phyloP scores from a whole-genome alignment of 2,888 invertebrate species.

The Magallana nippona region DNA sequence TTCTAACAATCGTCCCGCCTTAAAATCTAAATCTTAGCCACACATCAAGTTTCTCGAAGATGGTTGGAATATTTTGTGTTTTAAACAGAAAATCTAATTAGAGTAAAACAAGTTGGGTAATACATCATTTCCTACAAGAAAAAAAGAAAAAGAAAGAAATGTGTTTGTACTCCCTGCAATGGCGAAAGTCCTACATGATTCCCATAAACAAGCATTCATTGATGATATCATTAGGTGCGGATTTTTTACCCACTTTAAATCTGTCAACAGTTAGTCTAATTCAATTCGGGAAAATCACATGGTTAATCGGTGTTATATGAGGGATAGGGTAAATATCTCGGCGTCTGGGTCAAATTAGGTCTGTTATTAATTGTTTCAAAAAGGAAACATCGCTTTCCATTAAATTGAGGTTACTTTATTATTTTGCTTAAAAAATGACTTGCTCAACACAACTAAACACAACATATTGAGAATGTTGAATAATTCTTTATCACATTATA shows the following conservation, averaged over 20 bases:
- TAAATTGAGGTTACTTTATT: not conserved
- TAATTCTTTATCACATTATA: not conserved
- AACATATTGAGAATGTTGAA: no score
- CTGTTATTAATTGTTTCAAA: conserved; percentile 26
- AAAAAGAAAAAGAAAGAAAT: not conserved
- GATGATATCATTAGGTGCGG: conserved; percentile 15
- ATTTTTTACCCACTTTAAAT: not conserved
- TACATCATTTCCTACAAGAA: not conserved
- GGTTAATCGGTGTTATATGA: conserved; percentile 14
- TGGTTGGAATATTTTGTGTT: not conserved
- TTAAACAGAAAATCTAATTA: not conserved
- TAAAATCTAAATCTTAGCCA: not conserved
- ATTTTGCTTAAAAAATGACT: not conserved
- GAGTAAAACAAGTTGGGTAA: not conserved
- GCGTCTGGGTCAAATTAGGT: conserved; percentile 21
- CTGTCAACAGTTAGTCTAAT: conserved; percentile 18
- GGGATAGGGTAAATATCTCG: conserved; percentile 8
- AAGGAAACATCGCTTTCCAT: conserved; percentile 1
- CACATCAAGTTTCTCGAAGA: not conserved
- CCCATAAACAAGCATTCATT: not conserved
- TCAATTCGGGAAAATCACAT: conserved; percentile 9
- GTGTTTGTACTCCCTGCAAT: not conserved
- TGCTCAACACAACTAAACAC: no score
- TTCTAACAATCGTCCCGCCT: not conserved
- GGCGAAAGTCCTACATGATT: not conserved